phyloP scores from a whole-genome alignment of 2,113 vertebrate species.

The Heterochromis multidens region DNA sequence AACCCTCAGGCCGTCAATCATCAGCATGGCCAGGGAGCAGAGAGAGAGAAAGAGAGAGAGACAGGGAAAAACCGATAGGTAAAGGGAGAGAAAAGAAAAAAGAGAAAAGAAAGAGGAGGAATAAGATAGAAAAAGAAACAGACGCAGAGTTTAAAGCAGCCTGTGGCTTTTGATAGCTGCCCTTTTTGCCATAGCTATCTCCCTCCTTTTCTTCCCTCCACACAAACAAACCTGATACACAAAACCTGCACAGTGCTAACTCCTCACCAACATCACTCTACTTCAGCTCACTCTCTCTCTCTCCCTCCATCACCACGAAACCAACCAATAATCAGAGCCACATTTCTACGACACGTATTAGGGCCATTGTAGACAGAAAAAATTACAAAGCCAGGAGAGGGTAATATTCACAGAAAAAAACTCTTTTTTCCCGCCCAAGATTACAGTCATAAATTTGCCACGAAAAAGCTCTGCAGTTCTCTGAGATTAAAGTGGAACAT shows the following conservation, averaged over 20 bases:
- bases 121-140: constrained; percentile 35
- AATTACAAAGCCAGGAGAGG: background rate
- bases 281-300: background rate
- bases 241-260: constrained; percentile 36
- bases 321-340: background rate
- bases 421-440: background rate
- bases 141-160: constrained; percentile 71
- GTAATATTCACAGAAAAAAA: background rate
- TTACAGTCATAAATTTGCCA: background rate
- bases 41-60: constrained; percentile 1
- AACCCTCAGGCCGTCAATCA: constrained; percentile 86
- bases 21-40: constrained; percentile 70
- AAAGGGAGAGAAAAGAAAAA: background rate
- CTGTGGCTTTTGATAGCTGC: constrained; percentile 71
- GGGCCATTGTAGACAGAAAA: background rate
- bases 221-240: constrained; percentile 55
- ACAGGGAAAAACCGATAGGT: background rate
- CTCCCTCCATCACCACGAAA: background rate
- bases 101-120: background rate
- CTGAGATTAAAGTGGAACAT: background rate
- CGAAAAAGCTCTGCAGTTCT: background rate
- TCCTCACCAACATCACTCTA: constrained; percentile 25
- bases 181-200: constrained; percentile 62
- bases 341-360: background rate
- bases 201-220: constrained; percentile 40